Conservation (phyloP, 1,140 invertebrate genomes). For the Oedothorax gibbosus region DNA sequence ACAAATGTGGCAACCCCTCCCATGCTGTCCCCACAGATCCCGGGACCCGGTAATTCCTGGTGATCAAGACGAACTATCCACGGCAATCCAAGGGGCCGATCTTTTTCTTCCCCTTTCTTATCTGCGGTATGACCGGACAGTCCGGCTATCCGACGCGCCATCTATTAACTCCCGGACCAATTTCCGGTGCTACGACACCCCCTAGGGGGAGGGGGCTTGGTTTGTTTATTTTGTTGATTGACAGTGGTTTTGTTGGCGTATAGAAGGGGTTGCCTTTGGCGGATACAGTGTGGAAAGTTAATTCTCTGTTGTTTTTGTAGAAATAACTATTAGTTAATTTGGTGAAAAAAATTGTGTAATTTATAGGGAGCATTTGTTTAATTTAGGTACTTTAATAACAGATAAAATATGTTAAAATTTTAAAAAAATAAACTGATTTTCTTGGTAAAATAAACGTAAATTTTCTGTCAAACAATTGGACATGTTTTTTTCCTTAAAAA, state of each 20-base stretch:
- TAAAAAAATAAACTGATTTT: too few relatives aligned
- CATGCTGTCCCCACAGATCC: conserved; percentile 45
- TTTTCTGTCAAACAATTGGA: too few relatives aligned
- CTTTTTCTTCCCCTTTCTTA: conserved; percentile 49
- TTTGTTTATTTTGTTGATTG: conserved; percentile 48
- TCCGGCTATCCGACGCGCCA: conserved; percentile 56
- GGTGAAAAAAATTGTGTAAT: too few relatives aligned
- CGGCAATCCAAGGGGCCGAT: conserved; percentile 49
- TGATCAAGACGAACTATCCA: conserved; percentile 61
- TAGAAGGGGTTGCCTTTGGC: neutral
- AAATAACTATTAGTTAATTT: too few relatives aligned
- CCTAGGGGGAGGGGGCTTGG: conserved; percentile 16
- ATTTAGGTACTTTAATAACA: too few relatives aligned
- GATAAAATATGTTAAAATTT: too few relatives aligned
- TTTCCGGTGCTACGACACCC: conserved; percentile 46
- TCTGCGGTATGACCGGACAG: conserved; percentile 40
- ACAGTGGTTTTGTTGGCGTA: conserved; percentile 19
- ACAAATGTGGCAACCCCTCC: conserved; percentile 4
- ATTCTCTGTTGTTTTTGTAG: too few relatives aligned
- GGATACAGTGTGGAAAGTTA: too few relatives aligned
- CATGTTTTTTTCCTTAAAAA: too few relatives aligned
- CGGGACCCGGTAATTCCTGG: conserved; percentile 57
- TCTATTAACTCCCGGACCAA: conserved; percentile 56
- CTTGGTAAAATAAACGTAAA: too few relatives aligned
- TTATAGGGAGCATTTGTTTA: too few relatives aligned